Evolutionary conservation across 2,888 invertebrate species (phyloP).

Genomic region (Mythimna albipuncta): DNA sequence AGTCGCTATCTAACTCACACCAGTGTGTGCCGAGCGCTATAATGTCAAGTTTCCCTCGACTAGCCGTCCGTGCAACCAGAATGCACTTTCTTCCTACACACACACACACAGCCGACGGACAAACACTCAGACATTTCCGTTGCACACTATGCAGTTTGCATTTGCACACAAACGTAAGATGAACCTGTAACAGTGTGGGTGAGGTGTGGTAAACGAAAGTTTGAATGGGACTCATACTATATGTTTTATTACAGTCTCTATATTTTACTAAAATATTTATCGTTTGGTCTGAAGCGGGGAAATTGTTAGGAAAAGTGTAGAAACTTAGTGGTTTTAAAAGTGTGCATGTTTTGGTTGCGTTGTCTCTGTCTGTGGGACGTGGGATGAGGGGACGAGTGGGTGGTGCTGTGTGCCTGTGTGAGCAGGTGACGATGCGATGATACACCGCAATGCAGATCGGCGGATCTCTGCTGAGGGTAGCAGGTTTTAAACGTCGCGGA

Average conservation of each 20-base stretch:
- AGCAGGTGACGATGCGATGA: not conserved
- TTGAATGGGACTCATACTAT: slow-evolving; percentile 63
- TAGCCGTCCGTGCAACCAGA: slow-evolving; percentile 83
- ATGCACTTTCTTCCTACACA: slow-evolving; percentile 89
- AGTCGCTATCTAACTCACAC: slow-evolving; percentile 40
- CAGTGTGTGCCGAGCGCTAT: slow-evolving; percentile 59
- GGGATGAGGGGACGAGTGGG: not conserved
- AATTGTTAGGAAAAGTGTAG: slow-evolving; percentile 60
- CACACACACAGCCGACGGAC: slow-evolving; percentile 58
- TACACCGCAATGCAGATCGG: slow-evolving; percentile 36
- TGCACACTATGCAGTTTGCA: slow-evolving; percentile 54
- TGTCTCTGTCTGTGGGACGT: slow-evolving; percentile 33
- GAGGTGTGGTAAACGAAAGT: slow-evolving; percentile 65
- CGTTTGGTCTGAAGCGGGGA: slow-evolving; percentile 55
- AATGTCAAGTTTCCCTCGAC: slow-evolving; percentile 87
- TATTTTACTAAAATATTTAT: slow-evolving; percentile 62
- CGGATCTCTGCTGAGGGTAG: slow-evolving; percentile 12
- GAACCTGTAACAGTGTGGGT: slow-evolving; percentile 45
- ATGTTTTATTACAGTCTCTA: slow-evolving; percentile 58
- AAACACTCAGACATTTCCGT: slow-evolving; percentile 27
- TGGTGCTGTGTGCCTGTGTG: slow-evolving; percentile 1
- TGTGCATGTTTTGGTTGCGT: slow-evolving; percentile 36
- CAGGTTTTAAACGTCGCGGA: slow-evolving; percentile 1
- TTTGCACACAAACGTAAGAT: slow-evolving; percentile 51
- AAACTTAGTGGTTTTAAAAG: slow-evolving; percentile 45